These are phyloP conservation scores for Xestia rhomboidea DNA, from an alignment of 2,888 invertebrate genomes.

Conservation along the genomic window DNA sequence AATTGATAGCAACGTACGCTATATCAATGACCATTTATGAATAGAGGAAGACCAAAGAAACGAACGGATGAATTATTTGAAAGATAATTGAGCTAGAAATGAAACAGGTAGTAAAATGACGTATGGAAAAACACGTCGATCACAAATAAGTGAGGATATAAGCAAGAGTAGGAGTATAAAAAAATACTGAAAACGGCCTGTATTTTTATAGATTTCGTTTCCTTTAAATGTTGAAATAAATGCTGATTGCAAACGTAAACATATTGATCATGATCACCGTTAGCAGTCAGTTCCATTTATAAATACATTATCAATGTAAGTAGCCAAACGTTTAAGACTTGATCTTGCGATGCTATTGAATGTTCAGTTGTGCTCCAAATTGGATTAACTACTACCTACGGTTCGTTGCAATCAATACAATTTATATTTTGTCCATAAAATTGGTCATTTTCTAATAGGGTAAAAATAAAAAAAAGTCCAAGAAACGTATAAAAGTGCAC, in stretches of 20 bases:
- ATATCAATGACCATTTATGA: not conserved
- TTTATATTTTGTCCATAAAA: not conserved
- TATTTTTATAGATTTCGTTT: not conserved
- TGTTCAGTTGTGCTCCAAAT: slow-evolving; percentile 33
- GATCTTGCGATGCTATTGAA: slow-evolving; percentile 42
- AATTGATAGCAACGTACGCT: not conserved
- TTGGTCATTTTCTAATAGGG: not conserved
- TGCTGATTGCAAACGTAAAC: slow-evolving; percentile 5
- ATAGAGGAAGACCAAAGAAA: not conserved
- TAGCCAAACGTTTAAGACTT: slow-evolving; percentile 21
- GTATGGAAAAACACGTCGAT: not conserved
- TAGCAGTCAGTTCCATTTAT: slow-evolving; percentile 18
- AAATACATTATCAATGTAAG: slow-evolving; percentile 35
- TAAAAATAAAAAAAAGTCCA: not conserved
- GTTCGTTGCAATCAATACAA: slow-evolving; percentile 6
- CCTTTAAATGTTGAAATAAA: not conserved
- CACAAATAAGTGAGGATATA: not conserved
- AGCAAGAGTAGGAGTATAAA: not conserved
- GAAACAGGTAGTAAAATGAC: not conserved
- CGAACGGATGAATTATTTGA: not conserved
- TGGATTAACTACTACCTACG: slow-evolving; percentile 7
- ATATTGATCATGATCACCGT: slow-evolving; percentile 3
- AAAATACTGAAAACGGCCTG: not conserved
- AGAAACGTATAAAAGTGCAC: slow-evolving; percentile 8
- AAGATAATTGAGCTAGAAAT: not conserved